These are phyloP conservation scores for Sardinella longiceps DNA, from an alignment of 2,797 vertebrate species.

Conservation along the genomic window DNA sequence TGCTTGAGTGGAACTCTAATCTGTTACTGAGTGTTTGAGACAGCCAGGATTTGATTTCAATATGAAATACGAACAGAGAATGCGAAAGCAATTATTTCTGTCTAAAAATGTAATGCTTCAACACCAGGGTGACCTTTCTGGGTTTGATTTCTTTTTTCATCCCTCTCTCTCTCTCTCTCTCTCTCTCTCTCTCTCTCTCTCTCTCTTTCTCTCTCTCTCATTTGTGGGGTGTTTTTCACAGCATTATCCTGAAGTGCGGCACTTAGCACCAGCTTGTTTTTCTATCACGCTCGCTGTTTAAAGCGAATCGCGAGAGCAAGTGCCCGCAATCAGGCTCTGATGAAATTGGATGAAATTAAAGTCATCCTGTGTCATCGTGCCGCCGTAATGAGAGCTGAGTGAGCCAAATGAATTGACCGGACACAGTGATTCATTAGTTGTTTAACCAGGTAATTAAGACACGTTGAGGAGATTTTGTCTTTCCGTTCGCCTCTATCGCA, in stretches of 20 bases:
- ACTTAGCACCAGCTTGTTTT: constrained; percentile 14
- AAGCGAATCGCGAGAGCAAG: background rate
- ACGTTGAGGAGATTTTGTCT: constrained; percentile 30
- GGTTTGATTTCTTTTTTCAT: background rate
- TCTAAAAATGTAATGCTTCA: constrained; percentile 70
- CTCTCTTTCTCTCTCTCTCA: background rate
- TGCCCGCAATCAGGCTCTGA: background rate
- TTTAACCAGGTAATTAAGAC: constrained; percentile 40
- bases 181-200: background rate
- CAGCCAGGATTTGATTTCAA: constrained; percentile 71
- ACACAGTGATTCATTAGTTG: constrained; percentile 43
- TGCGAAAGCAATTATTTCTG: constrained; percentile 74
- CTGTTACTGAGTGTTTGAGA: constrained; percentile 62
- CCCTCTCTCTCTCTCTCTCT: background rate
- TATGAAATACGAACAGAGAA: constrained; percentile 72
- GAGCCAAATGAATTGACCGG: constrained; percentile 37
- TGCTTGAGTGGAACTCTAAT: constrained; percentile 50
- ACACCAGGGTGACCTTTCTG: constrained; percentile 70
- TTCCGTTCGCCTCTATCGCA: background rate
- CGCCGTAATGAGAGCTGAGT: background rate
- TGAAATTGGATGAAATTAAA: constrained; percentile 24
- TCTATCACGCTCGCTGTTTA: background rate
- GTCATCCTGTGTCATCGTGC: background rate
- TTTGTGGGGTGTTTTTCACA: background rate
- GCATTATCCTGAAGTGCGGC: constrained; percentile 5